A percentile compares a stretch with the other conserved stretches of the same genome.
Evolutionary conservation across 2,797 vertebrate species (phyloP).

Genomic region (Helostoma temminkii): DNA sequence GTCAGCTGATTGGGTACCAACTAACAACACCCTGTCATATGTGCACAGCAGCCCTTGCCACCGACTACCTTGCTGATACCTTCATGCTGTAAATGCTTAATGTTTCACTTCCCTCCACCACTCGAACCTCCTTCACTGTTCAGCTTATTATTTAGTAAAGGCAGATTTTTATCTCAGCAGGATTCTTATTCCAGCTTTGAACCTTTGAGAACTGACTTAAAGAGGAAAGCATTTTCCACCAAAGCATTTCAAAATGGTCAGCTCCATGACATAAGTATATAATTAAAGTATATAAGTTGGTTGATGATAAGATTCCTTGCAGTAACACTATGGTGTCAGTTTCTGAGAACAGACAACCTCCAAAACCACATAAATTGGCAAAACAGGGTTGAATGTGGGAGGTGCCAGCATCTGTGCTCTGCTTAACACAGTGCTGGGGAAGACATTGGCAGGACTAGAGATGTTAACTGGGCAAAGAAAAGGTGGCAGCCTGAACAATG

Average conservation of each 20-base stretch:
- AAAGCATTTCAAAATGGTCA: background rate
- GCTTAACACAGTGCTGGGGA: slow-evolving; percentile 45
- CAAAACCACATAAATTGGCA: slow-evolving; percentile 20
- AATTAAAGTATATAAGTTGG: too few relatives aligned
- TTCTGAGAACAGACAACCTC: background rate
- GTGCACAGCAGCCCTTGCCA: background rate
- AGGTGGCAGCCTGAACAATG: slow-evolving; percentile 63
- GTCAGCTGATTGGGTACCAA: background rate
- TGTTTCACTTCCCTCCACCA: background rate
- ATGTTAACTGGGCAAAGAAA: slow-evolving; percentile 44
- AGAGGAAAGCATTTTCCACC: background rate
- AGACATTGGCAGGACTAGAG: slow-evolving; percentile 50
- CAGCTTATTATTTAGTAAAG: background rate
- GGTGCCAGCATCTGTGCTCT: slow-evolving; percentile 39
- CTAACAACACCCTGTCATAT: background rate
- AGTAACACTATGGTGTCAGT: background rate
- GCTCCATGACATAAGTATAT: background rate
- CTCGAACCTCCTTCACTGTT: too few relatives aligned
- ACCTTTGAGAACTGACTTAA: background rate
- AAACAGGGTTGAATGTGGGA: slow-evolving; percentile 46
- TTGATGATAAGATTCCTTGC: background rate
- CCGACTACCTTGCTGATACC: background rate
- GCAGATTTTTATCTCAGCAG: background rate
- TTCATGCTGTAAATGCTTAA: too few relatives aligned
- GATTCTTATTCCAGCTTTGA: background rate